These are phyloP conservation scores for Zosterops pallidus DNA, from an alignment of 2,113 vertebrate species.

Conservation along the genomic window DNA sequence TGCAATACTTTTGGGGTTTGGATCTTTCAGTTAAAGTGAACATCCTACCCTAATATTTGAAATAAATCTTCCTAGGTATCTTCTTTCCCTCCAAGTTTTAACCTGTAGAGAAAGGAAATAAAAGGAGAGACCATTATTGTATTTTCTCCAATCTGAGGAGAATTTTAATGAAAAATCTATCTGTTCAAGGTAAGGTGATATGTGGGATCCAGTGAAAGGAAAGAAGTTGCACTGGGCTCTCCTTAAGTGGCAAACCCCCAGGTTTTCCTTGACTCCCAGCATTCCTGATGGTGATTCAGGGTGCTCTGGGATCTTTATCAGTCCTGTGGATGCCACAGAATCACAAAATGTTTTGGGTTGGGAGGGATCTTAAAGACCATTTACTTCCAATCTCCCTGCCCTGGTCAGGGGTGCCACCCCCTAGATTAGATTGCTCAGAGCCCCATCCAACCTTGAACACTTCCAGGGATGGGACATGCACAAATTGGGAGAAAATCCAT, in stretches of 20 bases:
- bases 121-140: neutral
- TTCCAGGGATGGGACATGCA: neutral
- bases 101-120: neutral
- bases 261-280: neutral
- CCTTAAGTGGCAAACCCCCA: fast-evolving
- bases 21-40: neutral
- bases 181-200: neutral
- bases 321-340: neutral
- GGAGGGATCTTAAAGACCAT: neutral
- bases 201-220: neutral
- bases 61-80: too few species aligned
- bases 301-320: neutral
- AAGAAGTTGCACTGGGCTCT: neutral
- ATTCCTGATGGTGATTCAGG: neutral
- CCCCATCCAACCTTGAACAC: neutral
- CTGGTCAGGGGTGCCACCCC: neutral
- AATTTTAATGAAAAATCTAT: neutral
- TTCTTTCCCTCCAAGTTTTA: neutral
- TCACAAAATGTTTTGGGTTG: neutral
- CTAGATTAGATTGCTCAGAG: neutral
- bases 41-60: neutral
- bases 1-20: neutral
- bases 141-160: neutral
- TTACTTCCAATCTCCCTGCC: neutral
- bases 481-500: neutral